Conservation (phyloP, 2,888 invertebrate genomes). For the Sesamia inferens region DNA sequence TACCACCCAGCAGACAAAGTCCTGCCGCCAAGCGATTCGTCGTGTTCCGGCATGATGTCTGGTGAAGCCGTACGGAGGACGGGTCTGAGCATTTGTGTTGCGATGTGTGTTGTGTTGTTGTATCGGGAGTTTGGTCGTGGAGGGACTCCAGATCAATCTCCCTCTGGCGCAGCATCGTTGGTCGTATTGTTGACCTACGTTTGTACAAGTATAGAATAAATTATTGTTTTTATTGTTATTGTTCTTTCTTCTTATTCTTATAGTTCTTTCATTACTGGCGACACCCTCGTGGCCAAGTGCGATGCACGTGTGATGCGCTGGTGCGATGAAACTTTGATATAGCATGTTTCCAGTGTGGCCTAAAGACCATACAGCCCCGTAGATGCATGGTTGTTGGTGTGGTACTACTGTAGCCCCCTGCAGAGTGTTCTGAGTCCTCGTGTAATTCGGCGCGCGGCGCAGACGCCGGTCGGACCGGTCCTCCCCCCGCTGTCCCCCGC, state of each 20-base stretch:
- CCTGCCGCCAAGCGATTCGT: too few species aligned
- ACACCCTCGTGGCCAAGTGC: background rate
- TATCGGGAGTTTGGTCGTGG: too few species aligned
- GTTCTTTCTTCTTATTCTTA: background rate
- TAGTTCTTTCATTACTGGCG: background rate
- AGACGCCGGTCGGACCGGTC: slow-evolving; percentile 66
- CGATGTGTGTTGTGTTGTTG: too few species aligned
- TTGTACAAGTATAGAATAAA: background rate
- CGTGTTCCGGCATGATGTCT: too few species aligned
- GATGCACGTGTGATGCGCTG: too few species aligned
- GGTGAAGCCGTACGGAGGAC: too few species aligned
- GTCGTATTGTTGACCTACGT: too few species aligned
- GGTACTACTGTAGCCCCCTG: slow-evolving; percentile 31
- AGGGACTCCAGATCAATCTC: too few species aligned
- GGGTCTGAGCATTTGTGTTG: too few species aligned
- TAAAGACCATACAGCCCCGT: too few species aligned
- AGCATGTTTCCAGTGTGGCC: background rate
- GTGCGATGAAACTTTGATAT: background rate
- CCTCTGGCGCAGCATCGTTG: too few species aligned
- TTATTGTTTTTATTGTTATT: background rate
- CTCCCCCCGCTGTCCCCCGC: slow-evolving; percentile 35
- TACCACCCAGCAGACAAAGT: too few species aligned
- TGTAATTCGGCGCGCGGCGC: slow-evolving; percentile 63
- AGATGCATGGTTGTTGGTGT: background rate
- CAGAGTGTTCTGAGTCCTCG: slow-evolving; percentile 24